Evolutionary conservation across 2,113 vertebrate species (phyloP), one percentile per base, ranked within the genome.

Genomic region (Lepisosteus osseus): DNA sequence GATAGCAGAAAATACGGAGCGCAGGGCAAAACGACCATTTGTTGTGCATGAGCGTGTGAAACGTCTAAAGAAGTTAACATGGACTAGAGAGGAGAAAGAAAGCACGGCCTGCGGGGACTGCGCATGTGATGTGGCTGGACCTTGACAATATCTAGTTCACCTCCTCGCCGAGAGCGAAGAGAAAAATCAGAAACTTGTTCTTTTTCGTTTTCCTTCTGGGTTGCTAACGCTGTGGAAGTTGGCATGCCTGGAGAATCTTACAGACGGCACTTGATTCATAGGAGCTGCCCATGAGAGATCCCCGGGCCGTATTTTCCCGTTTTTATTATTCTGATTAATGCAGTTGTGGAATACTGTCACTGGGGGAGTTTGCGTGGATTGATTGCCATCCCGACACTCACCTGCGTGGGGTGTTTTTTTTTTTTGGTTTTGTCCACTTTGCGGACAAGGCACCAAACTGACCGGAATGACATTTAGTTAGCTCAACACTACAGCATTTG

Each of bases 341-440:
- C 55, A 44, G 55, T 45, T 12, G 68, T 40, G 15, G 8, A 3
- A 42, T 7, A 12, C 54, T 54, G 70, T 14, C 65, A n/a, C 17
- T 42, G 15, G 40, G 47, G 5, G 43, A 67, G 59, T 55, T 57
- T 61, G 15, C 42, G 54, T 43, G 41, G 40, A 59, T 57, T 66
- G 14, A 7, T 62, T 3, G 45, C 56, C 65, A 41, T 62, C 42
- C 11, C 43, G 65, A 73, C 17, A 7, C 43, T 73, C 72, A 67
- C 72, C 65, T 73, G 65, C 72, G 72, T 40, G 29, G 8, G 41
- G 42, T 45, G 63, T 65, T 66, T 43, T 14, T 42, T 54, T 71
- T 71, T 72, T 17, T n/a, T 65, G 47, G 12, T 17, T 43, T 40
- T 29, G 29, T 29, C 29, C 29, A 29, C 29, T 29, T 47, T 40